Conservation (phyloP, 2,113 vertebrate genomes). For the Neoarius graeffei region DNA sequence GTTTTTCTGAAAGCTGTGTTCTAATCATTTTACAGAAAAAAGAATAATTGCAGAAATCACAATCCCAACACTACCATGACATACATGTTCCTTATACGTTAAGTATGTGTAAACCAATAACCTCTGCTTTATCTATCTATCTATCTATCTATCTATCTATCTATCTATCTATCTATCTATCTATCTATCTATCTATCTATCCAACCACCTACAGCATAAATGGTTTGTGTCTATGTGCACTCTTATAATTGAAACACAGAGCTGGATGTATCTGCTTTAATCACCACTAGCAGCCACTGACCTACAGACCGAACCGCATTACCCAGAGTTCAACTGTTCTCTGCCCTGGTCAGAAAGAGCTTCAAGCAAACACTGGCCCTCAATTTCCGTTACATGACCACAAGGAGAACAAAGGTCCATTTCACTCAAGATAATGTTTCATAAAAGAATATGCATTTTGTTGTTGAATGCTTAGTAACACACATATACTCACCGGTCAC, state of each 20-base stretch:
- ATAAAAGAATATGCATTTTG: background rate
- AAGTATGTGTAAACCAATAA: background rate
- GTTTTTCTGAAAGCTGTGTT: background rate
- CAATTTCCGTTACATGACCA: slow-evolving; percentile 8
- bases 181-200: background rate
- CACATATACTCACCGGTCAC: background rate
- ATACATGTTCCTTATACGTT: background rate
- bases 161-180: background rate
- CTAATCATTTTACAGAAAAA: background rate
- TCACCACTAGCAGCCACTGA: slow-evolving; percentile 14
- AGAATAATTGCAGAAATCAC: background rate
- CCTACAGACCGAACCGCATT: slow-evolving; percentile 31
- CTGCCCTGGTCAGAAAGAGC: slow-evolving; percentile 13
- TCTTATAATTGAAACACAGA: background rate
- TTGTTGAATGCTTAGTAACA: background rate
- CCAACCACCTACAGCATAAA: background rate
- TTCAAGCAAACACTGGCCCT: slow-evolving; percentile 5
- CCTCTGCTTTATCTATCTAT: background rate
- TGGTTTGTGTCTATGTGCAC: background rate
- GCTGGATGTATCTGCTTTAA: background rate
- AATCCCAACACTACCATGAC: background rate
- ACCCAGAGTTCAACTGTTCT: slow-evolving; percentile 30
- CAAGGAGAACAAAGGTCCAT: background rate
- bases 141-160: background rate
- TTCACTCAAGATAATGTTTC: background rate